phyloP scores from a whole-genome alignment of 2,888 invertebrate species.

The Chesias legatella region DNA sequence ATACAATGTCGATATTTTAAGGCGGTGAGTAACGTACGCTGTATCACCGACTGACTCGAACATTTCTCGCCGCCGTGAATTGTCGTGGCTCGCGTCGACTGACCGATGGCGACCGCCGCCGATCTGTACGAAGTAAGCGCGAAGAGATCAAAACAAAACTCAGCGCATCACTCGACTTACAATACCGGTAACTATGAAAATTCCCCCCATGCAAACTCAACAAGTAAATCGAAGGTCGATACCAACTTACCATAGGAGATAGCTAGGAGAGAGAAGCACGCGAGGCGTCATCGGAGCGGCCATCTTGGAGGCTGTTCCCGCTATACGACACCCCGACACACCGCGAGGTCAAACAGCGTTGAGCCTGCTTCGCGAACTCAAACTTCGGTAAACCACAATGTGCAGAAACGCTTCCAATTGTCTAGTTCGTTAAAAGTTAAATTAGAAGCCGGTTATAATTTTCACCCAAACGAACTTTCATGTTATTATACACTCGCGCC shows the following conservation, averaged over 20 bases:
- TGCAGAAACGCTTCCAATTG: conserved; percentile 30
- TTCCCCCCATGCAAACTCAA: conserved; percentile 53
- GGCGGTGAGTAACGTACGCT: conserved; percentile 18
- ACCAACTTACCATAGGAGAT: conserved; percentile 51
- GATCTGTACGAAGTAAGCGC: conserved; percentile 28
- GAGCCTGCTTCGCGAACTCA: conserved; percentile 28
- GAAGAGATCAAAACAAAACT: conserved; percentile 35
- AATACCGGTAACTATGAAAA: conserved; percentile 32
- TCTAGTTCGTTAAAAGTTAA: conserved; percentile 33
- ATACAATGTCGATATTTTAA: conserved; percentile 7
- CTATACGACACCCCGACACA: conserved; percentile 37
- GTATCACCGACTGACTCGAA: conserved; percentile 27
- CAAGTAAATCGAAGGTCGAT: conserved; percentile 47
- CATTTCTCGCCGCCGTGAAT: conserved; percentile 28
- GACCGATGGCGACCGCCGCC: conserved; percentile 21
- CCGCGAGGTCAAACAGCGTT: conserved; percentile 27
- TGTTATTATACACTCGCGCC: conserved; percentile 23
- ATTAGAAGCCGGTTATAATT: conserved; percentile 33
- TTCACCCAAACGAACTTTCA: conserved; percentile 26
- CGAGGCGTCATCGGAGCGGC: conserved; percentile 36
- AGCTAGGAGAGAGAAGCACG: conserved; percentile 27
- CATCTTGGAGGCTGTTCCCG: conserved; percentile 43
- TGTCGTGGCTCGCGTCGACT: conserved; percentile 7
- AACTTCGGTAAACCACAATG: conserved; percentile 32
- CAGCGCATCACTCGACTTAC: conserved; percentile 26